Percentiles rank a stretch among this genome's conserved stretches.
Conservation (phyloP, 2,797 vertebrate genomes). For the Neostethus bicornis region DNA sequence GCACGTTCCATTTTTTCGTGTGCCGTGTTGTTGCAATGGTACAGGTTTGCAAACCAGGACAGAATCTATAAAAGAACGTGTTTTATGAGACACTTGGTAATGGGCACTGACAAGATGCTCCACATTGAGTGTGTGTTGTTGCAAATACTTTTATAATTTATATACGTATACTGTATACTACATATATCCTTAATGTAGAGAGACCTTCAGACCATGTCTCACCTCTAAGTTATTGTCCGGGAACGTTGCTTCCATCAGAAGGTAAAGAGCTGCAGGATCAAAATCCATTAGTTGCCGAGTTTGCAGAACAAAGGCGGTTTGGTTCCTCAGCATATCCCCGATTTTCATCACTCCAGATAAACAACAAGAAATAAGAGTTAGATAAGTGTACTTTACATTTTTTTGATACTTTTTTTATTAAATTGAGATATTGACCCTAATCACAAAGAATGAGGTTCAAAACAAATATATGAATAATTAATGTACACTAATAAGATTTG, state of each 20-base stretch:
- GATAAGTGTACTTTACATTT: no score
- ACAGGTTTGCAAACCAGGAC: constrained; percentile 70
- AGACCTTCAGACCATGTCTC: constrained; percentile 11
- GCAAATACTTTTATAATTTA: no score
- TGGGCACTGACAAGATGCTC: no score
- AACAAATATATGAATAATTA: no score
- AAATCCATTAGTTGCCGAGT: constrained; percentile 75
- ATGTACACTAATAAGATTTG: no score
- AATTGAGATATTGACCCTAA: no score
- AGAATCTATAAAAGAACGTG: constrained; percentile 67
- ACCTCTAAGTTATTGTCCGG: constrained; percentile 86
- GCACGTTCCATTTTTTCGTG: constrained; percentile 28
- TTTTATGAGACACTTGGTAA: constrained; percentile 17
- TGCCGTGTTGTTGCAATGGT: constrained; percentile 52
- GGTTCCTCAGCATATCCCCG: constrained; percentile 71
- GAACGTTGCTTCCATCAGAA: constrained; percentile 80
- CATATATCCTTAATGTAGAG: background rate
- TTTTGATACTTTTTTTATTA: no score
- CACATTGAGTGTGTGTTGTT: no score
- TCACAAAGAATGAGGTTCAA: no score
- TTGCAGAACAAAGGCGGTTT: constrained; percentile 75
- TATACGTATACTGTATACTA: no score
- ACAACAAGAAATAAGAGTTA: constrained; percentile 1
- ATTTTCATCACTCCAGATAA: constrained; percentile 66
- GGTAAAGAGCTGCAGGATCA: constrained; percentile 67